phyloP scores from a whole-genome alignment of 2,113 vertebrate genomes.

The Callopanchax toddi region DNA sequence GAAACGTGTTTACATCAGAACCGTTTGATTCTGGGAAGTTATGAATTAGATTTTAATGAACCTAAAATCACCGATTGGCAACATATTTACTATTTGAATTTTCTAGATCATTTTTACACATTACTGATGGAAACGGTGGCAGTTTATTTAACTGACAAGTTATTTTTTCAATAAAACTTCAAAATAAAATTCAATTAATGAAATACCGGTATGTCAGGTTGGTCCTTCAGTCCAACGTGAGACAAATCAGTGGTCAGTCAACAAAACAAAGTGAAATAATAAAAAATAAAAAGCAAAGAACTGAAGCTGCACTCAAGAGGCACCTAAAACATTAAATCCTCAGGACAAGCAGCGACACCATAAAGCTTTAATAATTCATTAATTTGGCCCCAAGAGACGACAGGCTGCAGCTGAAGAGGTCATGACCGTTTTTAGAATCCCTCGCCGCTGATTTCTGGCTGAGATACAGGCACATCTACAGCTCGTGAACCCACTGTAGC shows the following conservation, averaged over 20 bases:
- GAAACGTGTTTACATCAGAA: too few relatives aligned
- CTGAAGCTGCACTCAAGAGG: constrained; percentile 36
- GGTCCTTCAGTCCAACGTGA: constrained; percentile 9
- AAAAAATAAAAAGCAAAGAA: constrained; percentile 19
- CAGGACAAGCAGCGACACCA: constrained; percentile 13
- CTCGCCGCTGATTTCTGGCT: constrained; percentile 23
- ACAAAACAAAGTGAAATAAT: constrained; percentile 15
- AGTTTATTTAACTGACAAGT: constrained; percentile 15
- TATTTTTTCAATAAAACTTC: background rate
- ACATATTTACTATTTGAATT: background rate
- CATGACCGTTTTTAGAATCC: constrained; percentile 15
- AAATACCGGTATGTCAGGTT: constrained; percentile 23
- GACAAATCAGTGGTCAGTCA: constrained; percentile 3
- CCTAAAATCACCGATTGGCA: constrained; percentile 6
- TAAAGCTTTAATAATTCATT: constrained; percentile 30
- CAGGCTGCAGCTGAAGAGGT: constrained; percentile 32
- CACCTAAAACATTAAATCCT: constrained; percentile 16
- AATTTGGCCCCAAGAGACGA: constrained; percentile 51
- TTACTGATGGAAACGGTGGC: constrained; percentile 22
- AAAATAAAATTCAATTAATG: background rate
- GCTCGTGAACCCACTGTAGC: constrained; percentile 28
- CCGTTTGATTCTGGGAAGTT: background rate
- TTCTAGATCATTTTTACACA: constrained; percentile 10
- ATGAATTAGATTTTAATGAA: background rate
- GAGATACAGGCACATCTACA: constrained; percentile 21